Conservation (phyloP, 1,140 invertebrate species). For the Dreissena rostriformis region DNA sequence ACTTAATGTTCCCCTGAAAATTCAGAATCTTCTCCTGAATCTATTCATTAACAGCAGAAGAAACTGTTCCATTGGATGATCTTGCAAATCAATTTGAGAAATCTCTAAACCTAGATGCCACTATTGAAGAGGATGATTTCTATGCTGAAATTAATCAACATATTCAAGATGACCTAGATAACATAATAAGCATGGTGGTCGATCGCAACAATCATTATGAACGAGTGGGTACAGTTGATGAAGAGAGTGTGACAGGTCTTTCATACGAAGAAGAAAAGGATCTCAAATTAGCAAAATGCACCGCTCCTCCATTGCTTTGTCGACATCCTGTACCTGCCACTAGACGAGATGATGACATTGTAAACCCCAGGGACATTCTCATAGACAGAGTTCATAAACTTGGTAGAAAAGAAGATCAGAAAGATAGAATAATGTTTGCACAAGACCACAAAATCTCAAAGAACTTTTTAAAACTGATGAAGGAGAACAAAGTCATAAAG, state of each 20-base stretch:
- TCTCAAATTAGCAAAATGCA: not conserved
- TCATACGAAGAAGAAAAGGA: not conserved
- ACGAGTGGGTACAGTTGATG: too few species aligned
- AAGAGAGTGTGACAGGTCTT: too few species aligned
- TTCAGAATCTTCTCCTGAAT: too few species aligned
- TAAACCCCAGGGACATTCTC: constrained; percentile 26
- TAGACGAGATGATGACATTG: constrained; percentile 35
- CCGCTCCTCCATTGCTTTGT: not conserved
- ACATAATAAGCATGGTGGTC: too few species aligned
- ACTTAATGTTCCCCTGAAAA: too few species aligned
- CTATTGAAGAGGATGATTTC: not conserved
- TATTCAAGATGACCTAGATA: not conserved
- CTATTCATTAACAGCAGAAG: too few species aligned
- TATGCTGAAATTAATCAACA: not conserved
- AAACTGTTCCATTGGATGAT: not conserved
- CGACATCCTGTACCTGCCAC: constrained; percentile 30
- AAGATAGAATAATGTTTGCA: constrained; percentile 29
- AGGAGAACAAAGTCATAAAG: constrained; percentile 5
- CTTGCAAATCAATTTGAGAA: not conserved
- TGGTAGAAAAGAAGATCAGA: not conserved
- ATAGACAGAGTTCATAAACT: not conserved
- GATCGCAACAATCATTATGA: too few species aligned
- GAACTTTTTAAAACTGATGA: constrained; percentile 11
- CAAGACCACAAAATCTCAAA: constrained; percentile 43
- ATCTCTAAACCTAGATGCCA: not conserved